Evolutionary conservation across 2,113 vertebrate species (phyloP), one percentile per base, ranked within the genome.

Genomic region (Aepyceros melampus): DNA sequence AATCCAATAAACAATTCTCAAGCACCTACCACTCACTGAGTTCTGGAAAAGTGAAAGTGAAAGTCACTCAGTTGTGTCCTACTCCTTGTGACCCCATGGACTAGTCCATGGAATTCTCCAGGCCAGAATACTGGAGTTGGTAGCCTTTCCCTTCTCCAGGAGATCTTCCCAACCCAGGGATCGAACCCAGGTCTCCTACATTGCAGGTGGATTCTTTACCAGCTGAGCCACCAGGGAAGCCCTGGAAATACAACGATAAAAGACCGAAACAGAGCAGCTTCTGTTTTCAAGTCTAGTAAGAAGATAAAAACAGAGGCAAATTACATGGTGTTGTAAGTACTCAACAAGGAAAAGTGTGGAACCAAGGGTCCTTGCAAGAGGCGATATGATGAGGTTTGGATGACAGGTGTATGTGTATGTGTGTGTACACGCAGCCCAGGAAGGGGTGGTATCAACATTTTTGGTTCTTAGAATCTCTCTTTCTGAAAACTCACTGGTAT

Each of bases 181-280:
- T 71, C 0, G 2, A n/a, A n/a, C 15, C 62, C 31, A 64, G 67
- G 19, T 40, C 10, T 71, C 10, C 67, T 0, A 0, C 19, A 71
- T 40, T 71, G 67, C 10, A 23, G n/a, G n/a, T 2, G 5, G 67
- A 23, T 36, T 71, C n/a, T 36, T 71, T 12, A 71, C n/a, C n/a
- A 36, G 67, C n/a, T 71, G 67, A 71, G 4, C 67, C 19, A 12
- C 19, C 5, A 23, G 19, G n/a, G n/a, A 71, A 71, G n/a, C 67
- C 67, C 10, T 51, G 12, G 21, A 19, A 83, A 43, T 27, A 55
- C 64, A 55, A 2, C 62, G 29, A 36, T 45, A 17, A 14, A 84
- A 74, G 25, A 12, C 1, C 1, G 23, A 21, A 71, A 12, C n/a
- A 40, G 86, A 49, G 17, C 4, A 53, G 7, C 10, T 3, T 10